A percentile compares a stretch with the other conserved stretches of the same genome.
Evolutionary conservation across 2,113 vertebrate genomes (phyloP).

Genomic region (Numenius arquata): DNA sequence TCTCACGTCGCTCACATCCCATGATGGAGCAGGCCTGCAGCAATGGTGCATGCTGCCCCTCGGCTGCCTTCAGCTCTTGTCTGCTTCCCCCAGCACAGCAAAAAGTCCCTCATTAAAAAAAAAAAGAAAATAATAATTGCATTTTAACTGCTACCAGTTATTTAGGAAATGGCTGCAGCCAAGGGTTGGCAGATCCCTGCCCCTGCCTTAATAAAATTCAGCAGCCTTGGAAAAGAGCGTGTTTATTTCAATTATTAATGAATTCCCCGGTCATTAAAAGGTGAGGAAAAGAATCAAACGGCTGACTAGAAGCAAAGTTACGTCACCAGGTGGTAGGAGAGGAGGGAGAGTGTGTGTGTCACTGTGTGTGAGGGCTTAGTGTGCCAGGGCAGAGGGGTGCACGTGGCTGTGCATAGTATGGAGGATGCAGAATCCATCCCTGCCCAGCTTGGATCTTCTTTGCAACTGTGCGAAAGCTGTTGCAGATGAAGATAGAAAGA

Average conservation of each 20-base stretch:
- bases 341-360: not conserved
- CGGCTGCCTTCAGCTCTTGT: not conserved
- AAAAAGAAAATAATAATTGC: constrained; percentile 17
- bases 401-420: fast-evolving
- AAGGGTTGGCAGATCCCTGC: constrained; percentile 65
- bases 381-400: not conserved
- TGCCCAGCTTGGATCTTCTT: not conserved
- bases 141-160: constrained; percentile 67
- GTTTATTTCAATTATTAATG: constrained; percentile 76
- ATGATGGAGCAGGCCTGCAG: not conserved
- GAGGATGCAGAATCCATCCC: not conserved
- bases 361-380: not conserved
- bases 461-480: fast-evolving
- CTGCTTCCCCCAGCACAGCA: not conserved
- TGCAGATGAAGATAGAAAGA: not conserved
- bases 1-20: fast-evolving
- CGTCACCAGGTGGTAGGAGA: constrained; percentile 38
- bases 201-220: constrained; percentile 65
- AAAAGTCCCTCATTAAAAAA: constrained; percentile 16
- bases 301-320: constrained; percentile 11
- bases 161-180: constrained; percentile 65
- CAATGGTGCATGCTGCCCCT: not conserved
- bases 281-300: constrained; percentile 59
- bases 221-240: constrained; percentile 52
- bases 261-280: constrained; percentile 70